Evolutionary conservation across 2,888 invertebrate species (phyloP).

Genomic region (Ganaspis brasiliensis): DNA sequence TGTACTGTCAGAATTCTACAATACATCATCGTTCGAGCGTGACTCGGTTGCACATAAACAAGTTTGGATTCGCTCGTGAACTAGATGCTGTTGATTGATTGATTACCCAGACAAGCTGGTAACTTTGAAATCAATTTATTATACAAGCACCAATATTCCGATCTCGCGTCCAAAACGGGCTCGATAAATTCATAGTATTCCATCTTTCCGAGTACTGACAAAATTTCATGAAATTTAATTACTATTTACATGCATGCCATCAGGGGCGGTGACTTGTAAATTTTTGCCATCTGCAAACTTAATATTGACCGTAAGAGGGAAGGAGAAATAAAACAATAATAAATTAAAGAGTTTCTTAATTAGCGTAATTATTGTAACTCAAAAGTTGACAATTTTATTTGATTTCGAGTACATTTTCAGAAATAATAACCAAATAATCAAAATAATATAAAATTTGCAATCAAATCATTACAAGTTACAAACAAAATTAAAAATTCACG

Average conservation of each 20-base stretch:
- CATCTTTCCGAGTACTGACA: conserved; percentile 9
- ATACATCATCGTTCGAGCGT: conserved; percentile 68
- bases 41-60: conserved; percentile 66
- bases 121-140: conserved; percentile 63
- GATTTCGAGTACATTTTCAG: no score
- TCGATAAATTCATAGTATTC: conserved; percentile 22
- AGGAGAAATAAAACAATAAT: no score
- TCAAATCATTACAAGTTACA: no score
- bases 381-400: no score
- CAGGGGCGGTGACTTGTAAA: no score
- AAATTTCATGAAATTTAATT: conserved; percentile 5
- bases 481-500: no score
- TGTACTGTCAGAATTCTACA: conserved; percentile 59
- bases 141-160: conserved; percentile 50
- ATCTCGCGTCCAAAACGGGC: neutral
- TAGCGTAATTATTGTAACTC: no score
- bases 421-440: no score
- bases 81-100: conserved; percentile 61
- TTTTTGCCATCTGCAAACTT: no score
- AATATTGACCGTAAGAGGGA: neutral
- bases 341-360: no score
- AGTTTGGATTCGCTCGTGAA: conserved; percentile 61
- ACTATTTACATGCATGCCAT: neutral
- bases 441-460: no score
- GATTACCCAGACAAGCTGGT: conserved; percentile 62